These are phyloP conservation scores for Heliconius hortense DNA, from an alignment of 2,888 invertebrate genomes.

Conservation along the genomic window DNA sequence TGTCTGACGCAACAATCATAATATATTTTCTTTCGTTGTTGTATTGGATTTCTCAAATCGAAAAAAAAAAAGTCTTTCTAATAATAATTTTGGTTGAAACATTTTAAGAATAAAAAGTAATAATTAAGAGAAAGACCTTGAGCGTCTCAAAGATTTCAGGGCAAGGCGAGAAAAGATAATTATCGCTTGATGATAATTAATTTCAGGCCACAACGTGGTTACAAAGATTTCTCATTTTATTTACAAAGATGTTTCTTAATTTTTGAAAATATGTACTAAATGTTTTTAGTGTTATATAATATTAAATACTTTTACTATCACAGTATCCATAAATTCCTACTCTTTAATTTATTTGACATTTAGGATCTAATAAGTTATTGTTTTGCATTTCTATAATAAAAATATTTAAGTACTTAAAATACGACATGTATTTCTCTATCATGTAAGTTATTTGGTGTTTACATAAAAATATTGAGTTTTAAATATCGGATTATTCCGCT, in stretches of 20 bases:
- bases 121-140: background rate
- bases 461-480: no score
- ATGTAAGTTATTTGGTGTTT: no score
- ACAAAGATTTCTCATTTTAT: background rate
- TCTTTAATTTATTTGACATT: no score
- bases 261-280: background rate
- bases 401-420: no score
- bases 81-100: background rate
- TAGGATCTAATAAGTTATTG: no score
- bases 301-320: background rate
- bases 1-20: background rate
- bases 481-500: no score
- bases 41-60: background rate
- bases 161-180: constrained; percentile 8
- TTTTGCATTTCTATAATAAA: no score
- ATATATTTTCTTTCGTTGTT: no score
- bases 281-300: background rate
- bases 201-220: constrained; percentile 12
- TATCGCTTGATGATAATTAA: constrained; percentile 19
- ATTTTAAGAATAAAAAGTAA: background rate
- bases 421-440: no score
- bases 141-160: background rate
- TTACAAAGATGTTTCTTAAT: background rate
- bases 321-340: no score
- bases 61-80: background rate